Conservation (phyloP, 2,888 invertebrate genomes). For the Microctonus hyperodae region DNA sequence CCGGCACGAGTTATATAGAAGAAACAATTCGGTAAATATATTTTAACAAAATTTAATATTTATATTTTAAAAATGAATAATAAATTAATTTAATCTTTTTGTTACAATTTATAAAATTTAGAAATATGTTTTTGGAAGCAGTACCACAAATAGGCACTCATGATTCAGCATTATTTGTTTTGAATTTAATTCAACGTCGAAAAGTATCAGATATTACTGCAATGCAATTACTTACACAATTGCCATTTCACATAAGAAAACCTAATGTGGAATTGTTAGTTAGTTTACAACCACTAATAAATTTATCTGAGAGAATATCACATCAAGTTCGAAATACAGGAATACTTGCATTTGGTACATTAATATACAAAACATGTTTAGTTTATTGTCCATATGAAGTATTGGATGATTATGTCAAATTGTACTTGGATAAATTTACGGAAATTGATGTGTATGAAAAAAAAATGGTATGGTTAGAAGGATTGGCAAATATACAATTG, state of each 20-base stretch:
- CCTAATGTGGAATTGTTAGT: constrained; percentile 66
- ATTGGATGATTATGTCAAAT: constrained; percentile 75
- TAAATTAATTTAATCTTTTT: background rate
- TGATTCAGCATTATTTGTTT: constrained; percentile 71
- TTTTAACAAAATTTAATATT: constrained; percentile 8
- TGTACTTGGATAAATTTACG: constrained; percentile 77
- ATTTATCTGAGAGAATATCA: constrained; percentile 57
- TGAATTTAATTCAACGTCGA: constrained; percentile 70
- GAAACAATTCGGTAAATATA: constrained; percentile 71
- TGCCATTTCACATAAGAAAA: constrained; percentile 76
- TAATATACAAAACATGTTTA: constrained; percentile 71
- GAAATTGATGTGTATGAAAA: constrained; percentile 73
- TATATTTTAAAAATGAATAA: background rate
- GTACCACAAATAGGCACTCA: constrained; percentile 75
- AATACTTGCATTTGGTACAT: constrained; percentile 73
- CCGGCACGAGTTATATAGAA: constrained; percentile 76
- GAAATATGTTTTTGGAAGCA: constrained; percentile 77
- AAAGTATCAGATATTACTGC: constrained; percentile 73
- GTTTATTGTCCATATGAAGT: constrained; percentile 69
- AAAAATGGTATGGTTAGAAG: constrained; percentile 76
- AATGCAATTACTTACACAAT: constrained; percentile 71
- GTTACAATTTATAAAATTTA: constrained; percentile 37
- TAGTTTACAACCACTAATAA: constrained; percentile 67
- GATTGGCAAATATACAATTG: constrained; percentile 72
- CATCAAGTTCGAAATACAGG: constrained; percentile 72